These are phyloP conservation scores for Cerastis rubricosa DNA, from an alignment of 2,888 invertebrate genomes.

Conservation along the genomic window DNA sequence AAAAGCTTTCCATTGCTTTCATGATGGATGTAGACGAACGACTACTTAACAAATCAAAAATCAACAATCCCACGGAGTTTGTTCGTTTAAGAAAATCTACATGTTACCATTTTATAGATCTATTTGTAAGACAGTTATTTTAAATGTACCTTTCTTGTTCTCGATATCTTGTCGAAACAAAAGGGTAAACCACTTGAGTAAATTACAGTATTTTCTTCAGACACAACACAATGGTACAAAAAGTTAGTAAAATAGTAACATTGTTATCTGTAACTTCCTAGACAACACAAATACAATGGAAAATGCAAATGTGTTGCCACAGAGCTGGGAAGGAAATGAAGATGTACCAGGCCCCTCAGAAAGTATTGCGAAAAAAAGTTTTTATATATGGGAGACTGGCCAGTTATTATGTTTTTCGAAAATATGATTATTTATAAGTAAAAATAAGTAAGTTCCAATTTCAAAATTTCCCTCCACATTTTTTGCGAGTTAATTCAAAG, in stretches of 20 bases:
- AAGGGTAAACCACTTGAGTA: constrained; percentile 18
- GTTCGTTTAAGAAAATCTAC: not conserved
- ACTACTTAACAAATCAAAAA: not conserved
- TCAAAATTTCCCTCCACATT: too few relatives aligned
- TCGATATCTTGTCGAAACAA: constrained; percentile 24
- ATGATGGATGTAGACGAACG: not conserved
- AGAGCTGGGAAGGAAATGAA: not conserved
- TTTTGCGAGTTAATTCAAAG: too few relatives aligned
- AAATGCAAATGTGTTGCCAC: constrained; percentile 46
- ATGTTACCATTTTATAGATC: not conserved
- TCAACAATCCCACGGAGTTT: not conserved
- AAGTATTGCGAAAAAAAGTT: too few relatives aligned
- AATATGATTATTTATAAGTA: too few relatives aligned
- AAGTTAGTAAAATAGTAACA: constrained; percentile 48
- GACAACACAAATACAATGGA: constrained; percentile 41
- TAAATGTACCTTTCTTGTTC: not conserved
- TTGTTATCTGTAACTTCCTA: constrained; percentile 52
- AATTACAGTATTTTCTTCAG: constrained; percentile 17
- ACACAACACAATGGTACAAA: constrained; percentile 25
- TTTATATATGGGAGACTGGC: too few relatives aligned
- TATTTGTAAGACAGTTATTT: not conserved
- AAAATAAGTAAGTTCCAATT: too few relatives aligned
- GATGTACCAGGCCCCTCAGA: too few relatives aligned
- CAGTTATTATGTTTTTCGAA: too few relatives aligned
- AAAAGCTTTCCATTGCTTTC: not conserved